Evolutionary conservation across 2,888 invertebrate species (phyloP).

Genomic region (Papilio demoleus): DNA sequence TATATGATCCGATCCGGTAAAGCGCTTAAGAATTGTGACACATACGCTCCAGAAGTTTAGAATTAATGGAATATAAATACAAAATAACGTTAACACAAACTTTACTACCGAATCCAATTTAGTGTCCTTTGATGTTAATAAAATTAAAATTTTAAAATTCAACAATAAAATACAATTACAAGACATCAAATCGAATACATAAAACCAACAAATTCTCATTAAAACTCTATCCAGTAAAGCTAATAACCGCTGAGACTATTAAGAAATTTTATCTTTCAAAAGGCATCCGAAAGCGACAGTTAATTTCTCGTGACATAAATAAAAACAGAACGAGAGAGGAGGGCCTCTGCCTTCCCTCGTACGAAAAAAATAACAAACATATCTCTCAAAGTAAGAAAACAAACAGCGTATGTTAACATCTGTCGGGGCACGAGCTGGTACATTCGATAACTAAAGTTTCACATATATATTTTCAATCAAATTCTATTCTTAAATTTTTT

Average conservation of each 20-base stretch:
- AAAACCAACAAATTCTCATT: conserved; percentile 47
- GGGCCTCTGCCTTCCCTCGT: conserved; percentile 57
- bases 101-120: conserved; percentile 18
- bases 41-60: no score
- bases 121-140: conserved; percentile 24
- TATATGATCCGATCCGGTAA: no score
- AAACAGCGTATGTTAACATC: conserved; percentile 83
- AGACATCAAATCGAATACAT: conserved; percentile 45
- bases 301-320: conserved; percentile 81
- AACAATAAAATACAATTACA: conserved; percentile 26
- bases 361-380: conserved; percentile 78
- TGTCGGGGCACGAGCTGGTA: conserved; percentile 75
- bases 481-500: background rate
- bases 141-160: conserved; percentile 38
- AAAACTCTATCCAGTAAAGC: conserved; percentile 49
- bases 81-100: conserved; percentile 21
- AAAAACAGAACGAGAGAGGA: conserved; percentile 65
- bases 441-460: conserved; percentile 54
- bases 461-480: background rate
- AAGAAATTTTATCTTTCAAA: conserved; percentile 70
- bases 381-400: conserved; percentile 81
- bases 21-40: no score
- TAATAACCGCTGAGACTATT: conserved; percentile 61
- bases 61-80: conserved; percentile 26
- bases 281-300: conserved; percentile 65